Base-by-base conservation (phyloP, 2,888 invertebrate species). In the Elaeidobius kamerunicus region DNA sequence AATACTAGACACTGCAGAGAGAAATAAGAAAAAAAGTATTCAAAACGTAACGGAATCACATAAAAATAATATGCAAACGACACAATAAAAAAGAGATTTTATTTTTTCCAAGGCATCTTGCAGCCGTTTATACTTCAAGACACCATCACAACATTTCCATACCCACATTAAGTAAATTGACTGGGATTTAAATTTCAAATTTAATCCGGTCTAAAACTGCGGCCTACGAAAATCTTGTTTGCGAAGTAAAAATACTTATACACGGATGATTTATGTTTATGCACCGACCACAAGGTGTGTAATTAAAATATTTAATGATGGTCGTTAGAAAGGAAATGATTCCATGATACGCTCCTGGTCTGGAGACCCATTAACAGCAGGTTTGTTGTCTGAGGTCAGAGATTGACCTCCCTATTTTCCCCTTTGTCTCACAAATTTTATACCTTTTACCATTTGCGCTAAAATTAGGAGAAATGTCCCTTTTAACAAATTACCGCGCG, bases 321-420 rank as follows among this genome's bases (percentile, higher is more conserved):
- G 30, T 47, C n/a, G n/a, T n/a, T n/a, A n/a, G n/a, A n/a, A n/a
- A n/a, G n/a, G n/a, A n/a, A n/a, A n/a, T n/a, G n/a, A n/a, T n/a
- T n/a, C n/a, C n/a, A n/a, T n/a, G n/a, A n/a, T n/a, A n/a, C n/a
- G n/a, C n/a, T 32, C 23, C 35, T 27, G 32, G 48, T 43, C 47
- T 15, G 39, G 48, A 43, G 53, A 46, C 47, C 47, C 43, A 53
- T 53, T 53, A 53, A 48, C 47, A 43, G 39, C 48, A 48, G 48
- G 48, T 48, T 43, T 43, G 44, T 54, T 54, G 54, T 54, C 49
- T 34, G 34, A 49, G 54, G 54, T 54, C 54, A 54, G 39, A 44
- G 53, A 49, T 40, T 32, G 39, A 40, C 40, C 40, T 20, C 19
- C 39, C 36, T 12, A 16, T 6, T n/a, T 7, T 6, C 35, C 36